Percentiles rank a stretch among this genome's conserved stretches.
Evolutionary conservation across 2,797 vertebrate species (phyloP).

Genomic region (Thaleichthys pacificus): DNA sequence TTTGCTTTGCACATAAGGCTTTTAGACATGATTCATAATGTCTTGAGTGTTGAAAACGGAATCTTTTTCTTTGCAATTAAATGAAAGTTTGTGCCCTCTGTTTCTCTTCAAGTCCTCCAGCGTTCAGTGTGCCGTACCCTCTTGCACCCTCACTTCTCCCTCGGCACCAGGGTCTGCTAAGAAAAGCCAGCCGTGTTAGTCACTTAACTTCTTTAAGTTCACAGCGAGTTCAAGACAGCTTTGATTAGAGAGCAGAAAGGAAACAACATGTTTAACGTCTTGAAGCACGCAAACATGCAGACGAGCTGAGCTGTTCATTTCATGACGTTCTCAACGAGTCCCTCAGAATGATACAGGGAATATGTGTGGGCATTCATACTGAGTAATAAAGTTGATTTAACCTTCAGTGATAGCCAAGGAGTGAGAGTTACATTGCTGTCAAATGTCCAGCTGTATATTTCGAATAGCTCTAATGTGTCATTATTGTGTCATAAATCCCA

Average conservation of each 20-base stretch:
- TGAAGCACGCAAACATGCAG: neutral
- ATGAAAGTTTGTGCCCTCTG: neutral
- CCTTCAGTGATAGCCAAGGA: slow-evolving; percentile 17
- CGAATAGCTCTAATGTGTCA: slow-evolving; percentile 51
- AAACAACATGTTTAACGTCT: slow-evolving; percentile 17
- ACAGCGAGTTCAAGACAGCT: slow-evolving; percentile 21
- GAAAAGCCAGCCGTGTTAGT: slow-evolving; percentile 26
- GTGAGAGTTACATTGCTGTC: slow-evolving; percentile 3
- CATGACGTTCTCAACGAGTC: neutral
- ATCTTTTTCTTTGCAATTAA: neutral
- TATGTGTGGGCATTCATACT: slow-evolving; percentile 34
- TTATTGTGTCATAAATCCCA: slow-evolving; percentile 60
- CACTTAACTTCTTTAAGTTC: slow-evolving; percentile 28
- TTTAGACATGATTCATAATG: too few relatives aligned
- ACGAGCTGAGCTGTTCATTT: slow-evolving; percentile 7
- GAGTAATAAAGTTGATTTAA: slow-evolving; percentile 31
- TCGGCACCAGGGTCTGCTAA: slow-evolving; percentile 18
- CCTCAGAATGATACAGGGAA: neutral
- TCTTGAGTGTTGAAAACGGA: too few relatives aligned
- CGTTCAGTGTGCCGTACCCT: neutral
- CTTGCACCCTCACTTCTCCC: slow-evolving; percentile 13
- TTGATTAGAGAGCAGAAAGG: slow-evolving; percentile 9
- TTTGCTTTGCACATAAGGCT: neutral
- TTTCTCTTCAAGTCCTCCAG: slow-evolving; percentile 16
- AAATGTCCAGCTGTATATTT: slow-evolving; percentile 43